Base-by-base conservation (phyloP, 2,113 vertebrate species). In the Mastomys coucha region DNA sequence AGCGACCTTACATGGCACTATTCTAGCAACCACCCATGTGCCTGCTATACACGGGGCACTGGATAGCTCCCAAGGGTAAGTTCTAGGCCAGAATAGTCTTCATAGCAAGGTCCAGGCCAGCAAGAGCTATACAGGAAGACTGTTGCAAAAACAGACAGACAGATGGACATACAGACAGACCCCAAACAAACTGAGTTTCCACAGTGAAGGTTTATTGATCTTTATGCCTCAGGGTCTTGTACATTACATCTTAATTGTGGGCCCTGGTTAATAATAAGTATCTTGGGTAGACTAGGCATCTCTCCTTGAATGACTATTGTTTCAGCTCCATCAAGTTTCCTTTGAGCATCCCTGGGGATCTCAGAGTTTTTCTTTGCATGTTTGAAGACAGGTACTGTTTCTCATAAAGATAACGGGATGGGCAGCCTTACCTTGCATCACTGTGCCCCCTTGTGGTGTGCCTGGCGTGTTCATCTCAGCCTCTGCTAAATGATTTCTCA, bases 401-500 rank as follows among this genome's bases (percentile, higher is more conserved):
- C n/a, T 88, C 65, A 2, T 9, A 12, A 67, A 88, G 85, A n/a
- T 36, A 16, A 36, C 0, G 70, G 77, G 8, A 45, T 28, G 90
- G 49, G 67, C 33, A 56, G 70, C 63, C 31, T 91, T 87, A n/a
- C 6, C 7, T n/a, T 77, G 92, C 31, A 24, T n/a, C 93, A 70
- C 56, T 39, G 45, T 73, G 95, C 78, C 97, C 69, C 78, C 96
- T 84, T 49, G 93, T 92, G 97, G 42, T 75, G 13, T 3, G 3
- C 5, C 36, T 19, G 36, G 82, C 63, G 51, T 89, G 65, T 67
- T 49, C 93, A 93, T 1, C 53, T 39, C 24, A 53, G 9, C 12
- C 45, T 82, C 31, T 1, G 3, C 4, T 92, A 20, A 49, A 63
- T 39, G 88, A 19, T 82, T 20, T 31, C 12, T 19, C 0, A 0